These are phyloP conservation scores for Salvator merianae DNA, from an alignment of 2,113 vertebrate species.

Conservation along the genomic window DNA sequence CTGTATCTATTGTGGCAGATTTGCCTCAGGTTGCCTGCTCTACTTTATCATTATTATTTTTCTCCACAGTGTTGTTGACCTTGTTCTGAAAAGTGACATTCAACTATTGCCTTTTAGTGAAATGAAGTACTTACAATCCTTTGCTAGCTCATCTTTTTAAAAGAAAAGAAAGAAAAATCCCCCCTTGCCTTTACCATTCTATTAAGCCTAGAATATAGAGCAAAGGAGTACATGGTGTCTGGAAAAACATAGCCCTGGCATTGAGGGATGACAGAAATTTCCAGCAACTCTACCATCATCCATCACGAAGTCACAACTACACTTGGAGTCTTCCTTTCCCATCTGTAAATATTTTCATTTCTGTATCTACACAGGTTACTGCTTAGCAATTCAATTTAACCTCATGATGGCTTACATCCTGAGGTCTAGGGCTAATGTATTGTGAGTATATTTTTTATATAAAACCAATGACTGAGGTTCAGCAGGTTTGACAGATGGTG, in stretches of 20 bases:
- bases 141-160: neutral
- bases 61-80: neutral
- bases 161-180: neutral
- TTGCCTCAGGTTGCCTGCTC: conserved; percentile 4
- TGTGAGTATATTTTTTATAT: neutral
- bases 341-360: neutral
- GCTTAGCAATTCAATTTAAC: neutral
- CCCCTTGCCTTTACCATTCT: neutral
- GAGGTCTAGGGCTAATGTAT: neutral
- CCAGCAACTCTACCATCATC: neutral
- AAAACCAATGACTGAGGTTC: neutral
- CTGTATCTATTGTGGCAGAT: neutral
- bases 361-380: conserved; percentile 13
- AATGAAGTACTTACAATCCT: conserved; percentile 6
- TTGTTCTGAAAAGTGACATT: conserved; percentile 19
- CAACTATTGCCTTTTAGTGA: neutral
- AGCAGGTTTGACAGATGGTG: neutral
- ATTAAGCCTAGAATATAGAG: conserved; percentile 1
- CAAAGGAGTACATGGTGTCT: neutral
- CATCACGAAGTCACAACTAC: conserved; percentile 5
- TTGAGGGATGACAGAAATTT: conserved; percentile 22
- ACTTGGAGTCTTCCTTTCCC: neutral
- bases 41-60: neutral
- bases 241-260: neutral
- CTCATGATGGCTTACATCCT: neutral